Evolutionary conservation across 1,140 invertebrate species (phyloP), one percentile per base, ranked within the genome.

Genomic region (Pseudachorutes palmiensis): DNA sequence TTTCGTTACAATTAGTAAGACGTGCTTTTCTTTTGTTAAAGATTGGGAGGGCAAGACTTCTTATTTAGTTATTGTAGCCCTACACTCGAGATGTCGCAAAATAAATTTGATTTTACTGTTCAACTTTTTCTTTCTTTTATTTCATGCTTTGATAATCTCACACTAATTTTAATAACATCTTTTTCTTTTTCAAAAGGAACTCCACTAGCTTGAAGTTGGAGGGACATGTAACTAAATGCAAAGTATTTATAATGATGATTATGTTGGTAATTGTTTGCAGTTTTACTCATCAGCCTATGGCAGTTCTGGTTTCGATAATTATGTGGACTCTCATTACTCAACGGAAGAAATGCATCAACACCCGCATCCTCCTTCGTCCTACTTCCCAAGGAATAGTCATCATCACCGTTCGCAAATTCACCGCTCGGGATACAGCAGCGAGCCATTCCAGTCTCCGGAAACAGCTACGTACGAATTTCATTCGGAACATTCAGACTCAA

Each of bases 261-360:
- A 19, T 12, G 36, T 64, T 64, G 62, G 48, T 12, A 32, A 22
- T 64, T 22, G 24, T 65, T 45, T 65, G 5, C 32, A 65, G 64
- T 57, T 65, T 24, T 65, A 57, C 55, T 65, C 57, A 24, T 45
- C 33, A 31, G 58, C 36, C 9, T 19, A 55, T 26, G 24, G 51
- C 24, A 14, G 24, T 14, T 55, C 51, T 5, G 51, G 3, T 14
- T 55, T 55, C 12, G 51, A 55, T 55, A 22, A 55, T 55, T 55
- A 66, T 49, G 24, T 49, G 45, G 63, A 65, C 49, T 31, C 49
- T 45, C 68, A 70, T 63, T 70, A 70, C 45, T 63, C 68, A 30
- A 70, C 65, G 30, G 64, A 70, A 60, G 68, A 70, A 60, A 70
- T 70, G 68, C 68, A 66, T 14, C 68, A 70, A 48, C 68, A 70